Percentiles rank a stretch among this genome's conserved stretches.
Evolutionary conservation across 1,140 invertebrate species (phyloP).

Genomic region (Lepidurus couesii): DNA sequence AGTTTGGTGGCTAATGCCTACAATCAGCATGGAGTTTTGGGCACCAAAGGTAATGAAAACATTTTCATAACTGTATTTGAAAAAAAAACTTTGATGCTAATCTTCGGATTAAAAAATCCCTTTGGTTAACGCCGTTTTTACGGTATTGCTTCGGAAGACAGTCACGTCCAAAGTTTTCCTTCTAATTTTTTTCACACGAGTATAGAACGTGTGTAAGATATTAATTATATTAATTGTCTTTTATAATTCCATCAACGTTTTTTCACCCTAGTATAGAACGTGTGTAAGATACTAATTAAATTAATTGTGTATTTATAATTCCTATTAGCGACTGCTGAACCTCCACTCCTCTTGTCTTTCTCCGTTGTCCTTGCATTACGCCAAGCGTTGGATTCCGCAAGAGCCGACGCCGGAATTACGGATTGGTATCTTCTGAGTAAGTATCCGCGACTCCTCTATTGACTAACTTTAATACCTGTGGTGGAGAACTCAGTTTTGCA

Average conservation of each 20-base stretch:
- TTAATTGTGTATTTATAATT: conserved; percentile 16
- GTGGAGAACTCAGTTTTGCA: no score
- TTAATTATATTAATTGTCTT: neutral
- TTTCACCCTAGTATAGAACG: neutral
- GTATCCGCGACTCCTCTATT: neutral
- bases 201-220: neutral
- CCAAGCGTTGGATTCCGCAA: conserved; percentile 46
- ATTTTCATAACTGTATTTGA: neutral
- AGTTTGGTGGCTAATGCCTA: conserved; percentile 44
- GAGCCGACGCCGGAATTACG: conserved; percentile 42
- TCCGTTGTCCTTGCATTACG: conserved; percentile 60
- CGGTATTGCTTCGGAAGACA: neutral
- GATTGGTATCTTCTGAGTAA: conserved; percentile 24
- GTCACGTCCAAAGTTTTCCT: neutral
- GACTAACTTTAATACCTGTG: no score
- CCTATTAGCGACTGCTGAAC: conserved; percentile 44
- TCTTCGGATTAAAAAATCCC: neutral
- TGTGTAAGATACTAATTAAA: neutral
- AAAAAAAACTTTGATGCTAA: no score
- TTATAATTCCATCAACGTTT: neutral
- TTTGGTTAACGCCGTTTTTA: neutral
- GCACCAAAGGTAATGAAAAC: conserved; percentile 35
- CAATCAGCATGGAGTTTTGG: conserved; percentile 38
- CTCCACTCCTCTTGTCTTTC: conserved; percentile 53
- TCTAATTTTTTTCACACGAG: neutral